Conservation (phyloP, 2,113 vertebrate genomes). For the Semnornis frantzii region DNA sequence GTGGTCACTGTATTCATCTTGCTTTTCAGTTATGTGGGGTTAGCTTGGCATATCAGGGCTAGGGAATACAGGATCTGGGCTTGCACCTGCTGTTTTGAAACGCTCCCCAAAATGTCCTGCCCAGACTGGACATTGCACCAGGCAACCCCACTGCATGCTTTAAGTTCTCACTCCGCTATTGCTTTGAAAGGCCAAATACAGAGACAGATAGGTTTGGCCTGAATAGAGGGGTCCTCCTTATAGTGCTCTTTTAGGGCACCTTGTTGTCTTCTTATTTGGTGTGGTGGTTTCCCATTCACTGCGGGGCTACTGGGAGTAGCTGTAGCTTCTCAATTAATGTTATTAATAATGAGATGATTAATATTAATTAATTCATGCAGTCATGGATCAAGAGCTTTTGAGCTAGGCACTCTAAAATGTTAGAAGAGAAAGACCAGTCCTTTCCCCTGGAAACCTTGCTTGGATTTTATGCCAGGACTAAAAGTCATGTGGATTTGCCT, state of each 20-base stretch:
- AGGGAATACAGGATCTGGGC: background rate
- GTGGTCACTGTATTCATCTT: background rate
- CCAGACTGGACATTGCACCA: background rate
- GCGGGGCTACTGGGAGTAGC: background rate
- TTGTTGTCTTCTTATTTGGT: background rate
- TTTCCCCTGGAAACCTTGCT: background rate
- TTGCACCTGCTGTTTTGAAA: background rate
- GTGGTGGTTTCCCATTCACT: background rate
- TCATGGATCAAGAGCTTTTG: background rate
- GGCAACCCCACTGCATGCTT: too few relatives aligned
- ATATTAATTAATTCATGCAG: background rate
- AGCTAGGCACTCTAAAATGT: background rate
- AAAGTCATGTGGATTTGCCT: background rate
- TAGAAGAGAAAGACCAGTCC: background rate
- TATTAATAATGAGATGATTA: background rate
- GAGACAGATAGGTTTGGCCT: background rate
- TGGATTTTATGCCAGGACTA: background rate
- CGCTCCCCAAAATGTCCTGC: background rate
- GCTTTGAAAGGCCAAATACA: background rate
- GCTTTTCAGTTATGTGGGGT: fast-evolving
- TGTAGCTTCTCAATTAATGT: background rate
- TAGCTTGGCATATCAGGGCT: fast-evolving
- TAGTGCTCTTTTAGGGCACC: background rate
- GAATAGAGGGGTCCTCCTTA: background rate
- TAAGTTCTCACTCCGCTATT: fast-evolving